These are phyloP conservation scores for Hypomesus transpacificus DNA, from an alignment of 2,113 vertebrate genomes.

Conservation along the genomic window DNA sequence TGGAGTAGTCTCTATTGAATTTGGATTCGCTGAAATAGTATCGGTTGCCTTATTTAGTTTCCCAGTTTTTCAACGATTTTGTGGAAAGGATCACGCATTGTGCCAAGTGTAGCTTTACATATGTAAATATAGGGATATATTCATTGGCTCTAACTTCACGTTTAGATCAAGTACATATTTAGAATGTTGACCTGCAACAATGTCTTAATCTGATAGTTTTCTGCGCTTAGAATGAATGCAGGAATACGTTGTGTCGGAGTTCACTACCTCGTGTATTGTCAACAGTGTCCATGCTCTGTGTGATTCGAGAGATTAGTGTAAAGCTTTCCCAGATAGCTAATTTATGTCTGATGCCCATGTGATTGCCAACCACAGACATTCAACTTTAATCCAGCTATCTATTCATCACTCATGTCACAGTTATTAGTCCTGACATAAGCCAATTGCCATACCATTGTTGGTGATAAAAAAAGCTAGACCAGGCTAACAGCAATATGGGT, in stretches of 20 bases:
- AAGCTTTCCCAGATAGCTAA: conserved; percentile 55
- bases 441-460: background rate
- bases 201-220: background rate
- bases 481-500: background rate
- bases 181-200: too few relatives aligned
- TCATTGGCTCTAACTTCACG: too few relatives aligned
- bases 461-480: background rate
- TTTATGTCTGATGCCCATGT: conserved; percentile 55
- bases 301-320: conserved; percentile 50
- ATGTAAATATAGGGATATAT: too few relatives aligned
- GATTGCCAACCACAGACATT: conserved; percentile 39
- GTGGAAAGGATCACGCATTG: too few relatives aligned
- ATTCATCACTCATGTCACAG: conserved; percentile 25
- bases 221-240: background rate
- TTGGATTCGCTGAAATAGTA: too few relatives aligned
- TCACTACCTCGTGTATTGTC: conserved; percentile 1
- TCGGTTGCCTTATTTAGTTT: too few relatives aligned
- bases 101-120: too few relatives aligned
- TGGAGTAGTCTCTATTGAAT: too few relatives aligned
- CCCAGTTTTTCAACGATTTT: too few relatives aligned
- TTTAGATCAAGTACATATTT: too few relatives aligned
- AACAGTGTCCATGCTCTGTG: conserved; percentile 7
- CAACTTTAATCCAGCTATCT: conserved; percentile 48
- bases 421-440: conserved; percentile 8
- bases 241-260: background rate